Conservation (phyloP, 2,113 vertebrate species). For the Anas platyrhynchos region DNA sequence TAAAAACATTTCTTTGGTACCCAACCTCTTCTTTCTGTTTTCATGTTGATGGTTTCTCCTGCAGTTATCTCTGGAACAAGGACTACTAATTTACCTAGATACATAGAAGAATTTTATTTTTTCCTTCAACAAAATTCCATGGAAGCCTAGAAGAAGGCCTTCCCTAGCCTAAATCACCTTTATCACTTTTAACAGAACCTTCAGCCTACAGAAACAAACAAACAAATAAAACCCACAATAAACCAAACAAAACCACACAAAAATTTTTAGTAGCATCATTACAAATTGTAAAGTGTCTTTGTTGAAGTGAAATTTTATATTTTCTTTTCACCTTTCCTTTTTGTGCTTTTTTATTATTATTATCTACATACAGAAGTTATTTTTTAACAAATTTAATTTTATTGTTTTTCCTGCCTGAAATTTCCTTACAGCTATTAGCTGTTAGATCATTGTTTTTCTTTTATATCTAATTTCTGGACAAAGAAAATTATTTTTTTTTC, state of each 20-base stretch:
- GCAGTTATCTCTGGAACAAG: not conserved
- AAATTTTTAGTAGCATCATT: not conserved
- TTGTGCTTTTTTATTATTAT: too few relatives aligned
- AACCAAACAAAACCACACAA: not conserved
- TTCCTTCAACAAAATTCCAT: not conserved
- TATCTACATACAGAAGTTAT: not conserved
- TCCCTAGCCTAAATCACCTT: not conserved
- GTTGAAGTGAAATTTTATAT: not conserved
- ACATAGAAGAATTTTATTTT: not conserved
- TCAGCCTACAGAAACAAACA: not conserved
- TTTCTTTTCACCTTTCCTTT: not conserved
- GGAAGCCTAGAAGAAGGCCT: not conserved
- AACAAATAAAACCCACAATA: not conserved
- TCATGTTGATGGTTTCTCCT: not conserved
- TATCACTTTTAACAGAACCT: not conserved
- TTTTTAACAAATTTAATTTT: not conserved
- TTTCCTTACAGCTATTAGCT: not conserved
- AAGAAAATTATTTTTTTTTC: not conserved
- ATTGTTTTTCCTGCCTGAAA: not conserved
- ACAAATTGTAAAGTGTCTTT: not conserved
- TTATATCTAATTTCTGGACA: not conserved
- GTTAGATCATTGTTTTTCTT: not conserved
- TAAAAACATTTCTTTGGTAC: not conserved
- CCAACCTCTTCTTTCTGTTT: not conserved
- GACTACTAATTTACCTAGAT: not conserved